Conservation (phyloP, 37 sponge, comb jelly and placozoan species). For the Corticium candelabrum region DNA sequence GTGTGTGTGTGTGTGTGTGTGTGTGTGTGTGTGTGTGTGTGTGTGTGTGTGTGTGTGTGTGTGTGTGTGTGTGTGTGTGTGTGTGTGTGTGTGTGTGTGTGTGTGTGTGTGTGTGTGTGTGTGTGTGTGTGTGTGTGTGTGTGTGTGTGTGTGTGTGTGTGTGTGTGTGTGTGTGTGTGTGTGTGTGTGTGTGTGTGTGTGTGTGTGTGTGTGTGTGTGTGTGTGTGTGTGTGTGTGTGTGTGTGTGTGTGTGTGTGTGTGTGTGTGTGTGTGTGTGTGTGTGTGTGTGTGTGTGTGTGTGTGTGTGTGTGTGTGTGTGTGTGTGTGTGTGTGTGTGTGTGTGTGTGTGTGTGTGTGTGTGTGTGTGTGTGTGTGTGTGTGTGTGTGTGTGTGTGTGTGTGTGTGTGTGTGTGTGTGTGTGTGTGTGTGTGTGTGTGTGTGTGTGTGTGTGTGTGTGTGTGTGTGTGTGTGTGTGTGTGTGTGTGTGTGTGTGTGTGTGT, state of each 20-base stretch:
- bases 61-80: not conserved
- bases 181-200: not conserved
- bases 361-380: constrained; percentile 25
- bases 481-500: constrained; percentile 17
- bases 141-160: not conserved
- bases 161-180: not conserved
- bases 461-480: constrained; percentile 17
- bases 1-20: constrained; percentile 12
- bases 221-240: constrained; percentile 14
- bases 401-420: constrained; percentile 5
- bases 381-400: not conserved
- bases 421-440: not conserved
- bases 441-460: not conserved
- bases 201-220: not conserved
- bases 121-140: constrained; percentile 33
- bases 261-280: not conserved
- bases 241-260: constrained; percentile 8
- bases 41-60: constrained; percentile 7
- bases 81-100: constrained; percentile 28
- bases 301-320: constrained; percentile 5
- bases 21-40: constrained; percentile 16
- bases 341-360: constrained; percentile 23
- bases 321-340: constrained; percentile 5
- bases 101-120: constrained; percentile 36
- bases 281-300: not conserved